Percentiles rank a stretch among this genome's conserved stretches.
phyloP scores from a whole-genome alignment of 2,888 invertebrate species.

The Empis livida region DNA sequence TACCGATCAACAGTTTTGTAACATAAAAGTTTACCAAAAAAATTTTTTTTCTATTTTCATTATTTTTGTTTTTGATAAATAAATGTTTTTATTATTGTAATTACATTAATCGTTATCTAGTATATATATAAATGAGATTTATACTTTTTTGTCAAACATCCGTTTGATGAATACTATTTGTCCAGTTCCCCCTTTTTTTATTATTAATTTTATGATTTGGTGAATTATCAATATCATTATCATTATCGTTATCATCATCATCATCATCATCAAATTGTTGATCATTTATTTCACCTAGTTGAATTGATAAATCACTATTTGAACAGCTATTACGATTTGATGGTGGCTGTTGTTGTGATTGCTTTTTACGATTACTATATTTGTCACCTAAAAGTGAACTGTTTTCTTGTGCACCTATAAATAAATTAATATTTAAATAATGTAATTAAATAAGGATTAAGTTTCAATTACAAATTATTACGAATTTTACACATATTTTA shows the following conservation, averaged over 20 bases:
- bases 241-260: too few species aligned
- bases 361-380: not conserved
- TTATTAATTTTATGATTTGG: not conserved
- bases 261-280: constrained; percentile 52
- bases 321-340: constrained; percentile 43
- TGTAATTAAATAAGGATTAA: too few species aligned
- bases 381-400: constrained; percentile 54
- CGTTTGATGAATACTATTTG: constrained; percentile 19
- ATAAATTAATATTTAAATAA: too few species aligned
- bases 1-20: too few species aligned
- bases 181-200: constrained; percentile 17
- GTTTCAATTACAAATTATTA: too few species aligned
- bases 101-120: not conserved
- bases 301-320: constrained; percentile 75
- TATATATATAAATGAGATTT: not conserved
- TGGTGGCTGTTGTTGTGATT: not conserved
- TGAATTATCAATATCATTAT: not conserved
- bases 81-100: not conserved
- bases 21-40: too few species aligned
- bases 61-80: not conserved
- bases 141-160: constrained; percentile 16
- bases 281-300: constrained; percentile 86
- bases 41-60: not conserved
- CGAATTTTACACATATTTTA: too few species aligned
- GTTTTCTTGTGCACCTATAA: constrained; percentile 25